Conservation (phyloP, 2,888 invertebrate genomes). For the Chymomyza caudatula region DNA sequence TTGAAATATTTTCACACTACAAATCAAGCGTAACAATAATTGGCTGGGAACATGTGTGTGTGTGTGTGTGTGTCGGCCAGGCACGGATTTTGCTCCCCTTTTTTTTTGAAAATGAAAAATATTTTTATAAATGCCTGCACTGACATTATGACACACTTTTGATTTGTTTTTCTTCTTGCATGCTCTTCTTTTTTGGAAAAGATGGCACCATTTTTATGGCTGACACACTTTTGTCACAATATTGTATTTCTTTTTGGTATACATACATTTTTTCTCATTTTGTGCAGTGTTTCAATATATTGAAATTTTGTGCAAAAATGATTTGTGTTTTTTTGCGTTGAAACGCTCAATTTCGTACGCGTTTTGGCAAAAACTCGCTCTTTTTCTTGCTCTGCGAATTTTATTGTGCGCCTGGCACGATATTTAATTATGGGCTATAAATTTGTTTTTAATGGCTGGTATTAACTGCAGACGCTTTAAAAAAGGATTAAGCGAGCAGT, state of each 20-base stretch:
- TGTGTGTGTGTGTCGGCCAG: neutral
- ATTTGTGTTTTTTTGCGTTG: constrained; percentile 29
- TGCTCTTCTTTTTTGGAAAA: neutral
- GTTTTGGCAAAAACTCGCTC: constrained; percentile 40
- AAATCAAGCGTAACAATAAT: neutral
- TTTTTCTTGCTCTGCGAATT: neutral
- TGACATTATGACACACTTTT: neutral
- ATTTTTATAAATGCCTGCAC: neutral
- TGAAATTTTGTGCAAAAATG: neutral
- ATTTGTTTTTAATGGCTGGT: constrained; percentile 56
- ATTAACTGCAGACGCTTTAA: constrained; percentile 24
- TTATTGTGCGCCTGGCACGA: constrained; percentile 23
- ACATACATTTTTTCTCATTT: constrained; percentile 10
- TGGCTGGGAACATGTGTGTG: neutral
- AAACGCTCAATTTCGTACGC: constrained; percentile 56
- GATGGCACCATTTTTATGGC: constrained; percentile 30
- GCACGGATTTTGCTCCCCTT: neutral
- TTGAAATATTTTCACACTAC: constrained; percentile 10
- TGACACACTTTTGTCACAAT: constrained; percentile 52
- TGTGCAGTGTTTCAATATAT: constrained; percentile 31
- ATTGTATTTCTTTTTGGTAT: neutral
- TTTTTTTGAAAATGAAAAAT: neutral
- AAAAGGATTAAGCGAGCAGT: neutral
- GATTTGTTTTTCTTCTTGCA: neutral
- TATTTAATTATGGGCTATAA: constrained; percentile 62